Percentiles rank a stretch among this genome's conserved stretches.
Conservation (phyloP, 2,113 vertebrate species). For the Ellobius talpinus region DNA sequence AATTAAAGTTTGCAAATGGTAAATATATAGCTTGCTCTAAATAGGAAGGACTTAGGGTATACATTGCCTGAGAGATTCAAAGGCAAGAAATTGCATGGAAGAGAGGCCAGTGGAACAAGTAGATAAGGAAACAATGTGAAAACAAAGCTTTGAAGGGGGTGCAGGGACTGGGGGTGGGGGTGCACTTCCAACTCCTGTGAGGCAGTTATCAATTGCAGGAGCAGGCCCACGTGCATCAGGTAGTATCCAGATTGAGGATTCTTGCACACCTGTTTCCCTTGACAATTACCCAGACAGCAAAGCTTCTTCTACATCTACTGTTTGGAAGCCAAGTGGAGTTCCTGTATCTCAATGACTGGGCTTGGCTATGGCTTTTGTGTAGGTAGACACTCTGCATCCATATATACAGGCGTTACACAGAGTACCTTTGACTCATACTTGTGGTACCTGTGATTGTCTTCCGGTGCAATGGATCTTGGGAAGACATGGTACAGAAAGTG, state of each 20-base stretch:
- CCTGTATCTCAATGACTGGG: background rate
- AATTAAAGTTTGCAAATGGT: background rate
- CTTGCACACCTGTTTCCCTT: background rate
- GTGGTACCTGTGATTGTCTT: background rate
- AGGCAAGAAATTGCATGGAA: background rate
- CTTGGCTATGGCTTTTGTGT: background rate
- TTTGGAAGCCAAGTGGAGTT: background rate
- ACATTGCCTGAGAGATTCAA: background rate
- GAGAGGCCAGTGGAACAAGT: background rate
- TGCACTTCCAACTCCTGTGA: background rate
- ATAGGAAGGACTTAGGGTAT: background rate
- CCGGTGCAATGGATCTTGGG: background rate
- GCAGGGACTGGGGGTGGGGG: no score
- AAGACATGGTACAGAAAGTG: background rate
- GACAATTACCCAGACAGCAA: background rate
- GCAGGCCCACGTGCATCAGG: background rate
- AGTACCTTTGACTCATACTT: background rate
- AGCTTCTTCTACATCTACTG: background rate
- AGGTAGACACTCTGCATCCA: background rate
- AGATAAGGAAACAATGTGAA: background rate
- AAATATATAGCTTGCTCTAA: background rate
- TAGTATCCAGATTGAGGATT: background rate
- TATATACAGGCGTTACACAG: background rate
- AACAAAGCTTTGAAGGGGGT: background rate
- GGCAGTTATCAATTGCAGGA: background rate